Conservation (phyloP, 1,140 invertebrate genomes). For the Ctenoplectra terminalis region DNA sequence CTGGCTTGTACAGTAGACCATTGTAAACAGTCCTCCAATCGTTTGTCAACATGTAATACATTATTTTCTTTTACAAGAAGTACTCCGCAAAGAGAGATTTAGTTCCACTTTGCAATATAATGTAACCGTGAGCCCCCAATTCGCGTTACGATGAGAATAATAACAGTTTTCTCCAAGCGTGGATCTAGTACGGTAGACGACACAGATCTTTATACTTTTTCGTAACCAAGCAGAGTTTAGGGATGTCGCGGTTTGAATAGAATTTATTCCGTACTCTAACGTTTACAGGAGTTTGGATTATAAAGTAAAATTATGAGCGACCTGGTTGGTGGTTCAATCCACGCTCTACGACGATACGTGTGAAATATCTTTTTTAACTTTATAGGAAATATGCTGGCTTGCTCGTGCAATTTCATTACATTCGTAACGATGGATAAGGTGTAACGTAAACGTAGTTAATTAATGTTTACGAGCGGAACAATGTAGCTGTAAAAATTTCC, state of each 20-base stretch:
- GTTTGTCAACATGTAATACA: too few relatives aligned
- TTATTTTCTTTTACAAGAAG: too few relatives aligned
- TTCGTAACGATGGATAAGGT: too few relatives aligned
- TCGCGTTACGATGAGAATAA: neutral
- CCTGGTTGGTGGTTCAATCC: neutral
- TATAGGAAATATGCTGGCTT: too few relatives aligned
- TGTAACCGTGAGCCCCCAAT: too few relatives aligned
- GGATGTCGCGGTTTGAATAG: slow-evolving; percentile 21
- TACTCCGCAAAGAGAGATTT: too few relatives aligned
- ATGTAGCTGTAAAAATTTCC: too few relatives aligned
- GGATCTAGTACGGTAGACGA: neutral
- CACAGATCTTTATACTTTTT: slow-evolving; percentile 13
- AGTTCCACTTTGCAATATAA: neutral
- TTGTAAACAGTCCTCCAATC: too few relatives aligned
- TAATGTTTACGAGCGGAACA: too few relatives aligned
- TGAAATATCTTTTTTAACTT: neutral
- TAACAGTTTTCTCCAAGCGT: neutral
- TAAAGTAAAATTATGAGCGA: slow-evolving; percentile 31
- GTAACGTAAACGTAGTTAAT: too few relatives aligned
- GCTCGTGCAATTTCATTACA: too few relatives aligned
- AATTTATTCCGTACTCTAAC: slow-evolving; percentile 32
- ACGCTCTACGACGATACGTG: neutral
- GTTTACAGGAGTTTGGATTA: slow-evolving; percentile 50
- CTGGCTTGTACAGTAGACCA: neutral
- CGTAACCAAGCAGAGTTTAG: neutral